phyloP scores from a whole-genome alignment of 2,797 vertebrate genomes.

The Taeniopygia guttata region DNA sequence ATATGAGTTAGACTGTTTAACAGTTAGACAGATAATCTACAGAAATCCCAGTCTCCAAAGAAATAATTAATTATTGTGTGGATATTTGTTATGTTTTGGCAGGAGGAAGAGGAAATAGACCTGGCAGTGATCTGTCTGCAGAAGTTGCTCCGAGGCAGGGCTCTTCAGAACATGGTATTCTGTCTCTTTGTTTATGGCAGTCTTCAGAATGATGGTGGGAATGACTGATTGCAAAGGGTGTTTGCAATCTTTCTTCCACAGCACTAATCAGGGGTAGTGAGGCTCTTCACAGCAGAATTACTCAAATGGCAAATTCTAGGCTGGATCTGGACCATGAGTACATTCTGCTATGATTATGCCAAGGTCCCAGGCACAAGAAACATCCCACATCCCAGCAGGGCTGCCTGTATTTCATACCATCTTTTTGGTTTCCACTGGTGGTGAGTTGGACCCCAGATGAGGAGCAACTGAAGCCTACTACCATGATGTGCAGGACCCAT shows the following conservation, averaged over 20 bases:
- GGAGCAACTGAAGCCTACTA: background rate
- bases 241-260: background rate
- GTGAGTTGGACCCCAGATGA: background rate
- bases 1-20: background rate
- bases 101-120: conserved; percentile 89
- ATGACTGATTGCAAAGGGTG: background rate
- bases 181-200: background rate
- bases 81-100: conserved; percentile 24
- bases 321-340: background rate
- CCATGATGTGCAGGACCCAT: background rate
- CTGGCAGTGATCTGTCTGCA: conserved; percentile 87
- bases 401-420: background rate
- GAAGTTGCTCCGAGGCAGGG: conserved; percentile 88
- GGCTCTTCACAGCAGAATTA: background rate
- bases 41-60: background rate
- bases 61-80: background rate
- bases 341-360: background rate
- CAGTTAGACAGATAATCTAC: background rate
- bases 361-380: background rate
- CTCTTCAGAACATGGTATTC: conserved; percentile 84
- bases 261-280: background rate
- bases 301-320: background rate
- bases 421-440: background rate
- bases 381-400: background rate
- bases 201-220: background rate